Evolutionary conservation across 2,113 vertebrate genomes (phyloP).

Genomic region (Hypanus sabinus): DNA sequence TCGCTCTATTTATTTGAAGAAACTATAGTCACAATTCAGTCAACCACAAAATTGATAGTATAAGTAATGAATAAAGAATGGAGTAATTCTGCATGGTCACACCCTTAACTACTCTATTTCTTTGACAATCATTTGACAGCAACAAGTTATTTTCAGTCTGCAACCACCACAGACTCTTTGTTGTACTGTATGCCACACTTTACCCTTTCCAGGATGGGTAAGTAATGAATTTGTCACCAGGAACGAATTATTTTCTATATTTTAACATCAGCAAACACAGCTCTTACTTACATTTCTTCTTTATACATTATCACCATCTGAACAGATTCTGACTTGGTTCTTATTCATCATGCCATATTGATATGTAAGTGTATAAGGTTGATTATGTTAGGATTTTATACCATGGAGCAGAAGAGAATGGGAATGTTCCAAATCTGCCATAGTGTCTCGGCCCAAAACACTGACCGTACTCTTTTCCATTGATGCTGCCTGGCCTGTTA

Average conservation of each 20-base stretch:
- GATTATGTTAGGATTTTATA: too few species aligned
- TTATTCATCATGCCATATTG: not conserved
- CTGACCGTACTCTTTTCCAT: too few species aligned
- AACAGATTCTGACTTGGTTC: not conserved
- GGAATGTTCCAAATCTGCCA: too few species aligned
- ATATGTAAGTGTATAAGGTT: not conserved
- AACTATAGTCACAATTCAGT: not conserved
- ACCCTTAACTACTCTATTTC: not conserved
- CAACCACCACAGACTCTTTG: not conserved
- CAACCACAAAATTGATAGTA: conserved; percentile 13
- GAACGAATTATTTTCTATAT: not conserved
- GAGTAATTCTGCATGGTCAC: not conserved
- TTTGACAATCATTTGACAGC: not conserved
- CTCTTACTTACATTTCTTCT: not conserved
- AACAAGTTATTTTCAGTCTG: not conserved
- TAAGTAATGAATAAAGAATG: conserved; percentile 18
- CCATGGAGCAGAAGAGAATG: too few species aligned
- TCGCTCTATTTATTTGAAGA: conserved; percentile 17
- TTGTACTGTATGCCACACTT: not conserved
- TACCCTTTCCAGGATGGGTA: not conserved
- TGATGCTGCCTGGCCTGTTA: too few species aligned
- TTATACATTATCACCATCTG: not conserved
- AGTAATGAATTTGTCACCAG: not conserved
- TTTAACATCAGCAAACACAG: not conserved
- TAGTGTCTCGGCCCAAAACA: too few species aligned